These are phyloP conservation scores for Polydesmus complanatus DNA, from an alignment of 2,888 invertebrate species.

Conservation along the genomic window DNA sequence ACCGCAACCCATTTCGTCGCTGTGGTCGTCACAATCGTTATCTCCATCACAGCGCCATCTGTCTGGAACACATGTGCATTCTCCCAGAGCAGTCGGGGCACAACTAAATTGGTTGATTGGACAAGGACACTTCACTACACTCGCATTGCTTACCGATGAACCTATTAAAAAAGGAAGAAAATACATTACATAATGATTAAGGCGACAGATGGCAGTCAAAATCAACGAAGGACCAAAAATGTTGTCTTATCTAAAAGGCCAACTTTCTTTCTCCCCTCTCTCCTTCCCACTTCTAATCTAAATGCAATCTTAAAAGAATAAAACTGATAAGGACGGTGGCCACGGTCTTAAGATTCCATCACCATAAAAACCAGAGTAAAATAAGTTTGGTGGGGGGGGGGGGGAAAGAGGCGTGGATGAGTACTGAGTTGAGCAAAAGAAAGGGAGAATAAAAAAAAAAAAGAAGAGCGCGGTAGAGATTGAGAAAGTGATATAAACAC, in stretches of 20 bases:
- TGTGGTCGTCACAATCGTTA: conserved; percentile 17
- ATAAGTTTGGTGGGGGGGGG: background rate
- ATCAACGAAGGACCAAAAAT: no score
- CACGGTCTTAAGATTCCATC: background rate
- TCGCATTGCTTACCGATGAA: background rate
- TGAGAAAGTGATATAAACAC: background rate
- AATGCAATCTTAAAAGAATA: background rate
- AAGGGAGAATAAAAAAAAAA: no score
- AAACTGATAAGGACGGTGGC: background rate
- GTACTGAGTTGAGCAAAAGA: no score
- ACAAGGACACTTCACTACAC: conserved; percentile 10
- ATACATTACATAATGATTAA: no score
- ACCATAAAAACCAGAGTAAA: background rate
- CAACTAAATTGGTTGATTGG: conserved; percentile 18
- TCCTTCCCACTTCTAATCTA: background rate
- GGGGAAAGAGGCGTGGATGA: no score
- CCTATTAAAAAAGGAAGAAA: no score
- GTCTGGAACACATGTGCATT: conserved; percentile 17
- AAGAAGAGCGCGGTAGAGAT: background rate
- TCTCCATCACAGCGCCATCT: conserved; percentile 18
- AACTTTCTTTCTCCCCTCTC: no score
- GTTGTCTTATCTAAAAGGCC: no score
- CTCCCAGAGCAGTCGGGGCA: conserved; percentile 16
- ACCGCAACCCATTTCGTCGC: conserved; percentile 17
- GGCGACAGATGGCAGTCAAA: no score